Base-by-base conservation (phyloP, 2,888 invertebrate species). In the Agriopis aurantiaria region DNA sequence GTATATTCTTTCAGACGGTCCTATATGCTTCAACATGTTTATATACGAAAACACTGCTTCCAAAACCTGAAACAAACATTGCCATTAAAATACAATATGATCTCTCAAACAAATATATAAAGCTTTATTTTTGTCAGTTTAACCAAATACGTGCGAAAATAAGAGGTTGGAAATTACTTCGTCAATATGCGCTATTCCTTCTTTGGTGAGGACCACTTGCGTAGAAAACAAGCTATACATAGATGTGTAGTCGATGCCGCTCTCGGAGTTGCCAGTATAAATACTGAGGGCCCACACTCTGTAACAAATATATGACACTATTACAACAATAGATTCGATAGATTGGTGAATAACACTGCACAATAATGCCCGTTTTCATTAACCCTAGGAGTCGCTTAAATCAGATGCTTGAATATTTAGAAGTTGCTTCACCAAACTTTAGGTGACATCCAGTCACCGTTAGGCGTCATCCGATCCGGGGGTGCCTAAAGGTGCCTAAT, bases 41-140 rank as follows among this genome's bases (percentile, higher is more conserved):
- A 99, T 95, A 82, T 97, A 98, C 3, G 97, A 96, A 87, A 97
- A 98, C 63, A 98, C 95, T 0, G 96, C 96, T 77, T 96, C 96
- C 33, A 98, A 89, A 0, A 98, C 97, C 96, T 96, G 86, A 55
- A 90, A 86, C 12, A 58, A 48, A 62, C 49, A 45, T 40, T 17
- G 14, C 17, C 9, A 10, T 5, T 11, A 51, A 8, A 45, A 45
- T 12, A 12, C 3, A 46, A 11, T 46, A 46, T 10, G 7, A 0
- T 43, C 43, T 0, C 8, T 9, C 33, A 33, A 23, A 3, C 5
- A 5, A 33, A 33, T 3, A 33, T 4, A 33, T 3, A 33, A 33
- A 33, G 33, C 33, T 33, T n/a, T 23, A 23, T 23, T 23, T 23
- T 2, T 23, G 17, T 23, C 17, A 23, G 17, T 23, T 23, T 33